Percentiles rank a stretch among this genome's conserved stretches.
phyloP scores from a whole-genome alignment of 2,797 vertebrate genomes.

The Enteromius radiatus region DNA sequence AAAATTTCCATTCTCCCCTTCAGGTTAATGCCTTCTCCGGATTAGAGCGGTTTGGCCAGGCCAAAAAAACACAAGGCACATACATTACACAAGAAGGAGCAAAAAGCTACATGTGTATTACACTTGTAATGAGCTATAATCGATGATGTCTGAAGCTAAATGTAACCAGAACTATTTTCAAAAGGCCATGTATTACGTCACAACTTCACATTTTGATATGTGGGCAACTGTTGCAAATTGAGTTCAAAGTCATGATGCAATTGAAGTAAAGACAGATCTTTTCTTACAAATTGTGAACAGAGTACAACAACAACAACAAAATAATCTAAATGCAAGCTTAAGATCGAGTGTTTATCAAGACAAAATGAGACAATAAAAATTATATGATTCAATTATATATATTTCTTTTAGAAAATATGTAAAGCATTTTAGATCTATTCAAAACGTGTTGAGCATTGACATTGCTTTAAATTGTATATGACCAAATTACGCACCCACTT shows the following conservation, averaged over 20 bases:
- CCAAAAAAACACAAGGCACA: slow-evolving; percentile 59
- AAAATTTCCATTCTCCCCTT: slow-evolving; percentile 58
- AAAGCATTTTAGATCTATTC: not conserved
- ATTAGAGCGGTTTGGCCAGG: slow-evolving; percentile 57
- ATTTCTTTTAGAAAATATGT: not conserved
- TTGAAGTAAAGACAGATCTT: not conserved
- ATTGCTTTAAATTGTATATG: not conserved
- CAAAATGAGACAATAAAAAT: too few species aligned
- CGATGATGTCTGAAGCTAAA: not conserved
- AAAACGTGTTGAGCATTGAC: not conserved
- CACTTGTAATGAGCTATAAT: not conserved
- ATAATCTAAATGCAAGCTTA: not conserved
- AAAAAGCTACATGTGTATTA: not conserved
- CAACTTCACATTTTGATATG: not conserved
- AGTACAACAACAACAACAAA: not conserved
- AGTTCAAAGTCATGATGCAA: not conserved
- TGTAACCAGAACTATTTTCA: not conserved
- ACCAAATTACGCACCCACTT: not conserved
- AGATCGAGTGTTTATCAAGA: not conserved
- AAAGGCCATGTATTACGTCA: not conserved
- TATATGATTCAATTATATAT: too few species aligned
- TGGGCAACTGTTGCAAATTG: not conserved
- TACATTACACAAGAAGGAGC: slow-evolving; percentile 37
- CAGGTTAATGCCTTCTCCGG: slow-evolving; percentile 63
- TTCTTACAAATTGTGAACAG: not conserved